Base-by-base conservation (phyloP, 2,888 invertebrate species). In the Periphyllus acericola region DNA sequence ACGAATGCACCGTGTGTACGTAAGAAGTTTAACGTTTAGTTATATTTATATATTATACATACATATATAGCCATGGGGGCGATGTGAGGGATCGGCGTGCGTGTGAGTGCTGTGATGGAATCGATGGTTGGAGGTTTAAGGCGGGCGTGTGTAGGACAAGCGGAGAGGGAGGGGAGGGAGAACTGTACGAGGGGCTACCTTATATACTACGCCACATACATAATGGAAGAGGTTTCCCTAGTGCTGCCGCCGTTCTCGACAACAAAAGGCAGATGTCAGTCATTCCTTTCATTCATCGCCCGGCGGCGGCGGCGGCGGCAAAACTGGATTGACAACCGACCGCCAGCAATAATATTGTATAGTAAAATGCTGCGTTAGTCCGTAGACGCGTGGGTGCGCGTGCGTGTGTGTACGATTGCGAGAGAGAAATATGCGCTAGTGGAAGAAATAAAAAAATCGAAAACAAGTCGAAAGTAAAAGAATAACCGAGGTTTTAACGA, bases 211-310 rank as follows among this genome's bases (percentile, higher is more conserved):
- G 46, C 32, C 75, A 72, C 82, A 84, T 84, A 68, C 76, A 84
- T 78, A 84, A 84, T 84, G 84, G 76, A 84, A 85, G 60, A 84
- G 84, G 32, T 60, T 46, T 83, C 34, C 83, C 68, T 66, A 68
- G 21, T 17, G 21, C 36, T 66, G 19, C 66, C 66, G 19, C 40
- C 46, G 68, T 66, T 66, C 60, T 25, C 68, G 14, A 84, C 66
- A 76, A 84, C 83, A 84, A 84, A 84, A 75, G 83, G 83, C 76
- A 84, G 83, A 84, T 76, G 83, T 84, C 83, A 84, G 83, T 84
- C 76, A 84, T 76, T 84, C 75, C 83, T 75, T 84, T 40, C 75
- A 76, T 84, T 76, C 83, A 76, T 84, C 75, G 60, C n/a, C 36
- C 29, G 83, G 19, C 46, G 32, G 46, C 52, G 72, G 32, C 40